A percentile compares a stretch with the other conserved stretches of the same genome.
These are phyloP conservation scores for Notodonta ziczac DNA, from an alignment of 2,888 invertebrate species.

Conservation along the genomic window DNA sequence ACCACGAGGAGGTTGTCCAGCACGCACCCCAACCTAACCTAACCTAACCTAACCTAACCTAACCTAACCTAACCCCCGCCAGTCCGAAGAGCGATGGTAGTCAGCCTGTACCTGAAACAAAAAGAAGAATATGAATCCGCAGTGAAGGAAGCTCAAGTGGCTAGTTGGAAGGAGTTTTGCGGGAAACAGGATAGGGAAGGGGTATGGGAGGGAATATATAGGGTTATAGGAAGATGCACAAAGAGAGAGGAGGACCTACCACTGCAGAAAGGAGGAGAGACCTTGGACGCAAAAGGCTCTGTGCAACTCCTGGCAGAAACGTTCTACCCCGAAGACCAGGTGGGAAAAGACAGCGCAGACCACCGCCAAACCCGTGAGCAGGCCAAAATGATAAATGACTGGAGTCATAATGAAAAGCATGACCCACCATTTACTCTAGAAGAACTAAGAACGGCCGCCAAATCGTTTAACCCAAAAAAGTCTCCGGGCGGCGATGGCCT, in stretches of 20 bases:
- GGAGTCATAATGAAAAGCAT: conserved; percentile 1
- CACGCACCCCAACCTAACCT: too few species aligned
- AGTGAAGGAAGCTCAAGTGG: not conserved
- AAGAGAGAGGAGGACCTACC: conserved; percentile 9
- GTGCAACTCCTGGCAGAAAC: not conserved
- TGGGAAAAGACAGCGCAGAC: conserved; percentile 2
- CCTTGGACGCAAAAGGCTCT: conserved; percentile 1
- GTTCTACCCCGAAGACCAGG: conserved; percentile 9
- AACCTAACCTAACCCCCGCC: conserved; percentile 4
- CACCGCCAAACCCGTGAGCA: not conserved
- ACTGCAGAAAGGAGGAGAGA: not conserved
- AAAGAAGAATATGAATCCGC: conserved; percentile 3
- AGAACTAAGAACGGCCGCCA: conserved; percentile 13
- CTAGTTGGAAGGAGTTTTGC: conserved; percentile 22
- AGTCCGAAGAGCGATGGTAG: conserved; percentile 9
- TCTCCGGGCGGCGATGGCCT: conserved; percentile 34
- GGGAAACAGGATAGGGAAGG: conserved; percentile 1
- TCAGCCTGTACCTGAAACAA: conserved; percentile 11
- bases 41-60: too few species aligned
- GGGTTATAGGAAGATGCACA: conserved; percentile 7
- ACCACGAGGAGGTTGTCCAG: conserved; percentile 1
- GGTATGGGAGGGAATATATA: too few species aligned
- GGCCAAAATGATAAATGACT: conserved; percentile 8
- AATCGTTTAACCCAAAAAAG: conserved; percentile 25
- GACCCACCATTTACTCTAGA: conserved; percentile 26